These are phyloP conservation scores for Brachynemurus nebulosus DNA, from an alignment of 2,888 invertebrate genomes.

Conservation along the genomic window DNA sequence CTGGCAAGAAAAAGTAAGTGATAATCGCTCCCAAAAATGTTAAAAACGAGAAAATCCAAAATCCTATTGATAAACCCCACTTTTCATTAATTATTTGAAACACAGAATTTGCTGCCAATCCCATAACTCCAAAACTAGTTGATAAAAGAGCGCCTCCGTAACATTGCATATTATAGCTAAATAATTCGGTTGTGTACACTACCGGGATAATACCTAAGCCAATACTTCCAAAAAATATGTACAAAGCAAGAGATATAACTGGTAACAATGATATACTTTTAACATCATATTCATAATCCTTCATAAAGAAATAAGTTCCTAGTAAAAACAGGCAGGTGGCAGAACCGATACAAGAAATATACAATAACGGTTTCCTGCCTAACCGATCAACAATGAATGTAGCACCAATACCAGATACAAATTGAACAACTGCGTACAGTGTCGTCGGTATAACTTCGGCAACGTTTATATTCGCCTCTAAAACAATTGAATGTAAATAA, in stretches of 20 bases:
- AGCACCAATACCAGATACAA: background rate
- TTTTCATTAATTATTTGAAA: slow-evolving; percentile 41
- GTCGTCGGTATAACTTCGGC: background rate
- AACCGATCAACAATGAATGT: slow-evolving; percentile 39
- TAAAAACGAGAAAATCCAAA: slow-evolving; percentile 31
- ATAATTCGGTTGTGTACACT: slow-evolving; percentile 11
- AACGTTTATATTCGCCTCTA: slow-evolving; percentile 13
- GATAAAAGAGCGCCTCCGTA: slow-evolving; percentile 8
- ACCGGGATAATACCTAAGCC: slow-evolving; percentile 47
- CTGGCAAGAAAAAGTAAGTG: slow-evolving; percentile 26
- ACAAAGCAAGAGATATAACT: slow-evolving; percentile 38
- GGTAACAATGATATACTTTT: slow-evolving; percentile 35
- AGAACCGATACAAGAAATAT: slow-evolving; percentile 39
- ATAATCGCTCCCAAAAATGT: slow-evolving; percentile 24
- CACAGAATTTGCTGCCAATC: slow-evolving; percentile 18
- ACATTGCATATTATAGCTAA: slow-evolving; percentile 9
- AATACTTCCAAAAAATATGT: slow-evolving; percentile 41
- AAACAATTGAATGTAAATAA: slow-evolving; percentile 33
- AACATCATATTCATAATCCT: slow-evolving; percentile 23
- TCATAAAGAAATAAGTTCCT: slow-evolving; percentile 37
- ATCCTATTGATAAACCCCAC: slow-evolving; percentile 42
- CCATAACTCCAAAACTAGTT: slow-evolving; percentile 4
- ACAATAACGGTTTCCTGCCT: slow-evolving; percentile 39
- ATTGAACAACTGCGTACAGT: slow-evolving; percentile 1
- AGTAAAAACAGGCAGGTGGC: slow-evolving; percentile 37